Conservation (phyloP, 1,140 invertebrate species). For the Neuroterus valhalla region DNA sequence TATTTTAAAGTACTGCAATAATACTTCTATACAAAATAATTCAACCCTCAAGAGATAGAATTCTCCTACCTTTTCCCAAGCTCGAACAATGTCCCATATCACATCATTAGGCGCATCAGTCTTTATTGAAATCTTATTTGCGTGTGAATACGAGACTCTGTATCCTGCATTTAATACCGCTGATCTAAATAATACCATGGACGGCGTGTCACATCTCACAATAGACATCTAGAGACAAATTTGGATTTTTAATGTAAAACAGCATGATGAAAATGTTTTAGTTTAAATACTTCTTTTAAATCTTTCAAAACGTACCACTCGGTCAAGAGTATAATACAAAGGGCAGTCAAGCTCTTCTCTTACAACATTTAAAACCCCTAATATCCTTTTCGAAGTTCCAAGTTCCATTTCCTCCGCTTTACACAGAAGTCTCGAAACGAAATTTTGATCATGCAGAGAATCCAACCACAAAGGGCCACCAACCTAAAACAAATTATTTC, state of each 20-base stretch:
- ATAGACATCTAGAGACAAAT: conserved; percentile 64
- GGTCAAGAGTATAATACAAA: conserved; percentile 88
- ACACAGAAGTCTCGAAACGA: conserved; percentile 78
- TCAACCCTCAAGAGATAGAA: not conserved
- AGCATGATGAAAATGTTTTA: conserved; percentile 9
- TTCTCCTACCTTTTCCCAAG: conserved; percentile 85
- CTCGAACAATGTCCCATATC: conserved; percentile 95
- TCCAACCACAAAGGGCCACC: conserved; percentile 96
- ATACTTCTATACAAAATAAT: conserved; percentile 27
- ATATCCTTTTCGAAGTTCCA: conserved; percentile 84
- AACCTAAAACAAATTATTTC: conserved; percentile 75
- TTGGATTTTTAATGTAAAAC: not conserved
- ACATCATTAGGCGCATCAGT: conserved; percentile 91
- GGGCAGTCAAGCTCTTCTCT: conserved; percentile 91
- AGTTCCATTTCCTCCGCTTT: conserved; percentile 73
- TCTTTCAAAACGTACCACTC: conserved; percentile 64
- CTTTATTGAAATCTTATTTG: conserved; percentile 91
- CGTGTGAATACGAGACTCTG: conserved; percentile 94
- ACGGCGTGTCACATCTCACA: conserved; percentile 62
- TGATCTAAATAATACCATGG: conserved; percentile 81
- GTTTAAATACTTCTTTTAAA: not conserved
- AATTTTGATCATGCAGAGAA: conserved; percentile 86
- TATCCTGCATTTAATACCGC: conserved; percentile 96
- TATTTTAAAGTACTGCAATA: conserved; percentile 14
- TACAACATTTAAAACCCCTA: conserved; percentile 83